Conservation (phyloP, 2,888 invertebrate genomes). For the Apamea crenata region DNA sequence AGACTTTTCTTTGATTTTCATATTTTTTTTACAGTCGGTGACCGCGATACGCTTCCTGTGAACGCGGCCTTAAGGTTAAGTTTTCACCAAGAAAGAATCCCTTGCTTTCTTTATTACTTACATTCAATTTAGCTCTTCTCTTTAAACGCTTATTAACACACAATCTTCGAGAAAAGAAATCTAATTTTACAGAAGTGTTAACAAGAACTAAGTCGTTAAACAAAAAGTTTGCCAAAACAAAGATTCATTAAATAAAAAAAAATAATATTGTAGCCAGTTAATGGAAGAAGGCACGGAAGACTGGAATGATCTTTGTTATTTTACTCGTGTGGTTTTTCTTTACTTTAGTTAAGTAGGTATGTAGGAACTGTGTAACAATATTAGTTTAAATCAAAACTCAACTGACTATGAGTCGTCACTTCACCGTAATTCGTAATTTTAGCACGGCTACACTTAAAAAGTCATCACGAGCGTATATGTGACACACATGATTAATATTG, state of each 20-base stretch:
- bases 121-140: neutral
- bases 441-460: neutral
- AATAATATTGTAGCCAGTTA: neutral
- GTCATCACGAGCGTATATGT: neutral
- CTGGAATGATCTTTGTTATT: too few species aligned
- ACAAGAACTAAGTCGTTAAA: neutral
- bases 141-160: neutral
- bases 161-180: neutral
- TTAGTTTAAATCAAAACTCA: neutral
- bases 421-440: neutral
- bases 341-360: too few species aligned
- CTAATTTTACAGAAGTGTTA: neutral
- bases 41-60: neutral
- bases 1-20: neutral
- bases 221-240: neutral
- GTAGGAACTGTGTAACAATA: too few species aligned
- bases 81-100: conserved; percentile 15
- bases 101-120: neutral
- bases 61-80: neutral
- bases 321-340: too few species aligned
- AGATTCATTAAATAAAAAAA: neutral
- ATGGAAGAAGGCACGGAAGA: too few species aligned
- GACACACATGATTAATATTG: neutral
- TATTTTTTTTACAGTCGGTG: neutral
- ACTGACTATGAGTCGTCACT: neutral